Conservation (phyloP, 2,888 invertebrate species). For the Clanis bilineata region DNA sequence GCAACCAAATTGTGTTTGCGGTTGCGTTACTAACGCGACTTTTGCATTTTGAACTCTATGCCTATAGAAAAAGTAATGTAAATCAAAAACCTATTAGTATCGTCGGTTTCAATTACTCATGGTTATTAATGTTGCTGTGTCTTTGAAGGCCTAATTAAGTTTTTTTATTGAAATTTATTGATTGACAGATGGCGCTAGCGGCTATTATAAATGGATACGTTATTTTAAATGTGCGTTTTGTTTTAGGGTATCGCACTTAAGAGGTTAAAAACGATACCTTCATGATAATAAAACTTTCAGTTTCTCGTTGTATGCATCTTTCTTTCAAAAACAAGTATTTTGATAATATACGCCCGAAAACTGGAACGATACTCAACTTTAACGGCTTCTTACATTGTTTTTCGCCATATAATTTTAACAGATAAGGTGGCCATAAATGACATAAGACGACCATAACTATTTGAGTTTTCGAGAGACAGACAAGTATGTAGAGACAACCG, state of each 20-base stretch:
- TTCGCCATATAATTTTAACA: too few species aligned
- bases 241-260: not conserved
- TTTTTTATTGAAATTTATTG: slow-evolving; percentile 76
- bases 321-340: too few species aligned
- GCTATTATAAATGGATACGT: slow-evolving; percentile 71
- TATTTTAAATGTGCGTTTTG: slow-evolving; percentile 39
- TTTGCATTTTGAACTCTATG: slow-evolving; percentile 43
- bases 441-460: too few species aligned
- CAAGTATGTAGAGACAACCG: too few species aligned
- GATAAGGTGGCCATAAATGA: too few species aligned
- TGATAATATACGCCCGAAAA: too few species aligned
- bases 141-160: slow-evolving; percentile 79
- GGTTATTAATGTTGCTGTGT: slow-evolving; percentile 57
- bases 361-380: too few species aligned
- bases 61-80: not conserved
- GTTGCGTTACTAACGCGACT: slow-evolving; percentile 20
- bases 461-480: too few species aligned
- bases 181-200: slow-evolving; percentile 80
- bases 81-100: slow-evolving; percentile 13
- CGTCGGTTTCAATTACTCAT: slow-evolving; percentile 26
- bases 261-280: not conserved
- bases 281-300: not conserved
- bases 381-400: too few species aligned
- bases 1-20: slow-evolving; percentile 34
- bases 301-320: too few species aligned